phyloP scores from a whole-genome alignment of 1,140 invertebrate genomes.

The Neodiprion virginianus region DNA sequence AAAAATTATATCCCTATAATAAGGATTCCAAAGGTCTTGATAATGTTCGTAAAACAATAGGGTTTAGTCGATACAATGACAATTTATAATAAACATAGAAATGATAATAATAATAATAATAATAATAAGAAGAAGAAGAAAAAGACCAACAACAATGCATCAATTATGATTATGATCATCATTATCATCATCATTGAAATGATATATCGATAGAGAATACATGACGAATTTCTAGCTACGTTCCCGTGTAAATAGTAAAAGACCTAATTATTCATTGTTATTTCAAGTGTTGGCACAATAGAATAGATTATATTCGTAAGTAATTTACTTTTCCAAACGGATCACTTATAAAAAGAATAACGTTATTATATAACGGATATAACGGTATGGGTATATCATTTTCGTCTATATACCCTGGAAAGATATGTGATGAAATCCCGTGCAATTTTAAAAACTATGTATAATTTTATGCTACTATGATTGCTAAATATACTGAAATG shows the following conservation, averaged over 20 bases:
- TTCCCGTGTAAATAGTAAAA: constrained; percentile 49
- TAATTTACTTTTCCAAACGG: constrained; percentile 21
- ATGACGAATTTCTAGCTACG: constrained; percentile 45
- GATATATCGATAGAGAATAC: constrained; percentile 30
- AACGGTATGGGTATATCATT: neutral
- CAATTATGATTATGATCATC: constrained; percentile 32
- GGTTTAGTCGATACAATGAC: constrained; percentile 36
- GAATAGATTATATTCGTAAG: constrained; percentile 40
- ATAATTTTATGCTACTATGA: constrained; percentile 19
- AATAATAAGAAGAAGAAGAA: constrained; percentile 10
- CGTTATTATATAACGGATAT: too few species aligned
- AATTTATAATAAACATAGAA: constrained; percentile 36
- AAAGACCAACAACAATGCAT: neutral
- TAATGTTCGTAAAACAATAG: constrained; percentile 30
- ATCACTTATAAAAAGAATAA: constrained; percentile 11
- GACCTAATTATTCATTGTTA: constrained; percentile 43
- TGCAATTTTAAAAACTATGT: constrained; percentile 33
- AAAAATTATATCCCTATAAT: too few species aligned
- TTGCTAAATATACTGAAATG: neutral
- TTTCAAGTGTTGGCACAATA: constrained; percentile 58
- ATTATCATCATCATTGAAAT: neutral
- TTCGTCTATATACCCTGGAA: constrained; percentile 47
- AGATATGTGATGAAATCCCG: constrained; percentile 50
- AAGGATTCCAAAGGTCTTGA: neutral
- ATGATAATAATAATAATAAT: constrained; percentile 26